These are phyloP conservation scores for Alectoris magna DNA, from an alignment of 2,797 vertebrate genomes.

Conservation along the genomic window DNA sequence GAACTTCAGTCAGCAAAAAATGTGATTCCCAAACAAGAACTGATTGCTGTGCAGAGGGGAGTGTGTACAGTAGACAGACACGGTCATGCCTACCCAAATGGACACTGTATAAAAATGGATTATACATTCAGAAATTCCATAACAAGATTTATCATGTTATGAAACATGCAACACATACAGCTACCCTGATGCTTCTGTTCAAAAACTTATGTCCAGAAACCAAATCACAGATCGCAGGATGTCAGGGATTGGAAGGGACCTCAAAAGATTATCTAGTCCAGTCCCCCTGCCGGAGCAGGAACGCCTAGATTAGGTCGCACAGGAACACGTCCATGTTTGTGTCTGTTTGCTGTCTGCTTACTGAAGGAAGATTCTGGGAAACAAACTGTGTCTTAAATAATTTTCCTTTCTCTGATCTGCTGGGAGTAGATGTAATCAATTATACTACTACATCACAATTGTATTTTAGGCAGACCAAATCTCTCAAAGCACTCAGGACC, in stretches of 20 bases:
- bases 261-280: too few species aligned
- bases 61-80: neutral
- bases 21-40: neutral
- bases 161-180: fast-evolving
- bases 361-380: neutral
- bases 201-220: neutral
- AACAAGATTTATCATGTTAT: neutral
- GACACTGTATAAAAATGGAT: neutral
- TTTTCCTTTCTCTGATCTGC: neutral
- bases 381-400: neutral
- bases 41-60: neutral
- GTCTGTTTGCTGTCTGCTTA: neutral
- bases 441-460: neutral
- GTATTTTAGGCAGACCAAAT: neutral
- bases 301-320: too few species aligned
- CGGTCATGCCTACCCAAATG: neutral
- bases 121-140: neutral
- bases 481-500: neutral
- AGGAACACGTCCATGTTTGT: neutral
- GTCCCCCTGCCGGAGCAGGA: too few species aligned
- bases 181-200: neutral
- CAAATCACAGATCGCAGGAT: too few species aligned
- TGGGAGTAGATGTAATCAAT: neutral
- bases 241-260: too few species aligned
- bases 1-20: neutral